Evolutionary conservation across 2,797 vertebrate genomes (phyloP).

Genomic region (Enteromius treurensis): DNA sequence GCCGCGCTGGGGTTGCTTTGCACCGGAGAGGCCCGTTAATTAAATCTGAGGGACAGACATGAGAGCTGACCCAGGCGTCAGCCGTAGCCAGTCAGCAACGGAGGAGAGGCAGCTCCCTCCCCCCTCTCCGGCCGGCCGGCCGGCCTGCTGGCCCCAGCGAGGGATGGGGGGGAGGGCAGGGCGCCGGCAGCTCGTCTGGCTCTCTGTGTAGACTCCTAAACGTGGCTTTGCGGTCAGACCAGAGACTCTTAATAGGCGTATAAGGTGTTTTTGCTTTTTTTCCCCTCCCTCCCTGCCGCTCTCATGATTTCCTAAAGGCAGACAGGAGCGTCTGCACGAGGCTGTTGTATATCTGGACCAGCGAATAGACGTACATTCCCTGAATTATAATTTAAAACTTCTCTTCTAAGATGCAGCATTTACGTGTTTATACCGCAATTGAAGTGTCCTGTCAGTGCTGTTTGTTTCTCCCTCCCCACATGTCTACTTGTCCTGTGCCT

Average conservation of each 20-base stretch:
- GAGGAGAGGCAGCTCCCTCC: constrained; percentile 50
- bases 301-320: constrained; percentile 48
- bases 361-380: constrained; percentile 34
- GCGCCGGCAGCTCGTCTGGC: constrained; percentile 79
- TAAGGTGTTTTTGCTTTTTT: constrained; percentile 74
- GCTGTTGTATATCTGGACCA: constrained; percentile 68
- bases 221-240: constrained; percentile 79
- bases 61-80: constrained; percentile 76
- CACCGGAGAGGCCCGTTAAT: constrained; percentile 81
- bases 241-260: constrained; percentile 77
- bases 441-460: constrained; percentile 17
- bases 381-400: constrained; percentile 43
- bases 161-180: constrained; percentile 61
- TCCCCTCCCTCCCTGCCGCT: constrained; percentile 54
- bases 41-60: constrained; percentile 84
- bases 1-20: constrained; percentile 51
- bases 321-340: constrained; percentile 57
- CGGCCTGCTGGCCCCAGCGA: constrained; percentile 61
- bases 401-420: not conserved
- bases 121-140: constrained; percentile 65
- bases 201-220: constrained; percentile 79
- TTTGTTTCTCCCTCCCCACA: constrained; percentile 29
- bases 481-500: not conserved
- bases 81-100: constrained; percentile 56
- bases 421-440: constrained; percentile 13